phyloP scores from a whole-genome alignment of 2,113 vertebrate genomes.

The Percopsis transmontana region DNA sequence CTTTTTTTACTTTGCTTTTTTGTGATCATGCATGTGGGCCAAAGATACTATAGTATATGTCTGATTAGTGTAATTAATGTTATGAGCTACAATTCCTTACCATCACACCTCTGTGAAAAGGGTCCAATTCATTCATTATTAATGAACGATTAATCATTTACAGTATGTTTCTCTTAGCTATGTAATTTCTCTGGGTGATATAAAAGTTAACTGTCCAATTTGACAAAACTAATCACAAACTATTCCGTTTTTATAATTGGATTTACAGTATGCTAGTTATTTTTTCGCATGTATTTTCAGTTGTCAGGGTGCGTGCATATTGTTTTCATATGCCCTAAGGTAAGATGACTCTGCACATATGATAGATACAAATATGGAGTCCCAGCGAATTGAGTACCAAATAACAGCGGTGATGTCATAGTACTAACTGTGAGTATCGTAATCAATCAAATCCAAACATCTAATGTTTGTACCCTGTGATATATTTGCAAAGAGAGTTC shows the following conservation, averaged over 20 bases:
- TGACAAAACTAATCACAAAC: no score
- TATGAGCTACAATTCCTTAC: no score
- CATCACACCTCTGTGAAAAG: no score
- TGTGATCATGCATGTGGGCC: background rate
- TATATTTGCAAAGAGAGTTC: background rate
- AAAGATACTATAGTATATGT: background rate
- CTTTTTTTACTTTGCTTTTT: background rate
- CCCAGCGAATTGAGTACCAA: no score
- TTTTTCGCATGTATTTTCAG: background rate
- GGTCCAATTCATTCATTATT: no score
- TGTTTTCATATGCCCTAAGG: background rate
- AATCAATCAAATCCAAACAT: background rate
- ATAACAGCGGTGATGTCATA: no score
- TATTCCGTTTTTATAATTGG: no score
- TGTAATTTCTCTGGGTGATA: no score
- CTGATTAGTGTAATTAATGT: background rate
- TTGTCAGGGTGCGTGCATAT: background rate
- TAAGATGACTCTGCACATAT: background rate
- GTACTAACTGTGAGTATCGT: background rate
- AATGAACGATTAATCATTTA: no score
- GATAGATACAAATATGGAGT: no score
- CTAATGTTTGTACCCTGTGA: background rate
- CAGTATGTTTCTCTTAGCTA: no score
- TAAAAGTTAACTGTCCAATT: no score
- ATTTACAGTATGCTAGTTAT: background rate